Conservation (phyloP, 2,888 invertebrate species). For the Hirtodrosophila confusa region DNA sequence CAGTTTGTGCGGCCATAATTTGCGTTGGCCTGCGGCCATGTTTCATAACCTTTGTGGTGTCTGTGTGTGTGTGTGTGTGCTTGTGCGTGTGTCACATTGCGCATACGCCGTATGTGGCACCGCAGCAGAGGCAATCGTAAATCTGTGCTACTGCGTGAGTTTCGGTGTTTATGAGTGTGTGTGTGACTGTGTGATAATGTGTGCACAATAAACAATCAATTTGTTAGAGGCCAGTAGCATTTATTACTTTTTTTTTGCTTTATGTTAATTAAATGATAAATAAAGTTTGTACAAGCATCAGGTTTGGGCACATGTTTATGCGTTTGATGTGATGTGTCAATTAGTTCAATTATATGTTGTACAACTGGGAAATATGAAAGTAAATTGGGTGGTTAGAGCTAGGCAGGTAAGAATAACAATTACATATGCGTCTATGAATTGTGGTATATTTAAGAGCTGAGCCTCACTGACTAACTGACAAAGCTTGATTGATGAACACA, state of each 20-base stretch:
- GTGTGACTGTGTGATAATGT: conserved; percentile 58
- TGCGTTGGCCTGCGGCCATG: conserved; percentile 67
- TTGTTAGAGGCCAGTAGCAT: conserved; percentile 55
- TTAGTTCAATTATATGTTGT: conserved; percentile 58
- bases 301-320: conserved; percentile 51
- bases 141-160: conserved; percentile 36
- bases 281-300: conserved; percentile 32
- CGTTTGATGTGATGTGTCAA: conserved; percentile 56
- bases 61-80: conserved; percentile 28
- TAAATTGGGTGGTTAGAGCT: conserved; percentile 1
- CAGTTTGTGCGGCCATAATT: conserved; percentile 67
- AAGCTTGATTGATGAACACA: too few species aligned
- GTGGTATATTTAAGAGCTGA: too few species aligned
- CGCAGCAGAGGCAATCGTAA: conserved; percentile 44
- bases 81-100: conserved; percentile 40
- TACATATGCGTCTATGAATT: too few species aligned
- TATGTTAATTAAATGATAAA: conserved; percentile 75
- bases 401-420: neutral
- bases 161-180: conserved; percentile 35
- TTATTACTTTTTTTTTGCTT: conserved; percentile 35
- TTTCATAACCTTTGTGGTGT: conserved; percentile 61
- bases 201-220: conserved; percentile 73
- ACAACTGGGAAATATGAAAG: conserved; percentile 31
- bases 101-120: conserved; percentile 40
- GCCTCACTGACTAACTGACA: too few species aligned